phyloP scores from a whole-genome alignment of 2,888 invertebrate genomes.

The Nezara viridula region DNA sequence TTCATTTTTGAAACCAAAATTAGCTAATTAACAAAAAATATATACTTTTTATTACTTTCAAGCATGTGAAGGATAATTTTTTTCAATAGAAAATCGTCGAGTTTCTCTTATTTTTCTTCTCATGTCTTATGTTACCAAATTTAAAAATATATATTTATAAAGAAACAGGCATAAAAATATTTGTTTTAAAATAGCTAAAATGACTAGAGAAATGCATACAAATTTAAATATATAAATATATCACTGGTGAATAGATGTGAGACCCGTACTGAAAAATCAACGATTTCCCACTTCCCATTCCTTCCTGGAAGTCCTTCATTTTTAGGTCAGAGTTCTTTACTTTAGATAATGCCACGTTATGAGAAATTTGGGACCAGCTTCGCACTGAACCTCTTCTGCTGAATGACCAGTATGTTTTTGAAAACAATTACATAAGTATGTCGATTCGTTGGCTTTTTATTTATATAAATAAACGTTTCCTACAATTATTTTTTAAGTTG shows the following conservation, averaged over 20 bases:
- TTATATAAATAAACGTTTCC: not conserved
- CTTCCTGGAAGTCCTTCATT: not conserved
- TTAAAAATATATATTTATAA: too few species aligned
- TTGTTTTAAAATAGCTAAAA: not conserved
- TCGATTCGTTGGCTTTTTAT: too few species aligned
- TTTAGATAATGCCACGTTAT: slow-evolving; percentile 21
- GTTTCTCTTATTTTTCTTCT: too few species aligned
- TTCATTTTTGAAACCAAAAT: too few species aligned
- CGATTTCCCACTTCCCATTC: not conserved
- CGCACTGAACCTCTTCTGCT: not conserved
- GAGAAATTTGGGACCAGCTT: not conserved
- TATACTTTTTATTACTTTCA: too few species aligned
- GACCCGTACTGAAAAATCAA: not conserved
- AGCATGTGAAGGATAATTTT: too few species aligned
- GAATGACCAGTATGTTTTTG: not conserved
- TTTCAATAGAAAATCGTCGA: too few species aligned
- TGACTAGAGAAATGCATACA: not conserved
- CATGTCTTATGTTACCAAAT: too few species aligned
- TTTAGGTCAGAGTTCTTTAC: slow-evolving; percentile 16
- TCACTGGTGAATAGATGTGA: not conserved
- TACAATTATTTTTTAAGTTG: too few species aligned
- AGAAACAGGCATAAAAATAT: too few species aligned
- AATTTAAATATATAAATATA: not conserved
- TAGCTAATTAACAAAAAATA: too few species aligned
- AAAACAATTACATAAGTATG: not conserved